Evolutionary conservation across 1,140 invertebrate genomes (phyloP).

Genomic region (Hypothenemus hampei): DNA sequence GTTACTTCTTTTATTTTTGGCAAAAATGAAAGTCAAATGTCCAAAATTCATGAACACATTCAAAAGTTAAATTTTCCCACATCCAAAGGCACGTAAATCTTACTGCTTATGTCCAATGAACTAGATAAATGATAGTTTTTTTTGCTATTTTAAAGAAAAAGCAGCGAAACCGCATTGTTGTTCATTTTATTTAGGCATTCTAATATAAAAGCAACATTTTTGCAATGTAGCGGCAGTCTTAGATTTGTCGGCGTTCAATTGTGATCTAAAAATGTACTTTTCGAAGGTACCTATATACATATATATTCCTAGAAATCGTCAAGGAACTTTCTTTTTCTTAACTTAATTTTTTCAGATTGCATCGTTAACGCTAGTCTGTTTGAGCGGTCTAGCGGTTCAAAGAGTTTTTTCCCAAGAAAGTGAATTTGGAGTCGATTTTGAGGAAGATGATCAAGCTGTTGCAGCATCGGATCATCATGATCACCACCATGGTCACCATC

Average conservation of each 20-base stretch:
- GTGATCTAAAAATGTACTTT: neutral
- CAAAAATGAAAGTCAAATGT: too few relatives aligned
- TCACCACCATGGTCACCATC: neutral
- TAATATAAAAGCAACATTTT: slow-evolving; percentile 11
- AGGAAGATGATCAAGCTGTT: too few relatives aligned
- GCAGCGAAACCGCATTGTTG: slow-evolving; percentile 2
- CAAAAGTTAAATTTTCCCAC: too few relatives aligned
- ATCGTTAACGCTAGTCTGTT: neutral
- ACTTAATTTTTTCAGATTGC: neutral
- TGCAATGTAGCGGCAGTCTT: neutral
- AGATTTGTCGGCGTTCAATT: slow-evolving; percentile 3
- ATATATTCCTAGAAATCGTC: neutral
- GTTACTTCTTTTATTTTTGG: too few relatives aligned
- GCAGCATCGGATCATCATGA: neutral
- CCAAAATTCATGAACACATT: too few relatives aligned
- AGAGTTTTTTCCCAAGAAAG: neutral
- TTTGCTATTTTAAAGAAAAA: slow-evolving; percentile 1
- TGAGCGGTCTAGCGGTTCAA: neutral
- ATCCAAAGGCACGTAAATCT: too few relatives aligned
- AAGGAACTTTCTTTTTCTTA: neutral
- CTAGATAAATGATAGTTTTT: slow-evolving; percentile 18
- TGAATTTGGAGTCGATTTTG: too few relatives aligned
- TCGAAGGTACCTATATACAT: slow-evolving; percentile 5
- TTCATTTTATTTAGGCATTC: neutral
- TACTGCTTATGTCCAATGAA: slow-evolving; percentile 13